A percentile compares a stretch with the other conserved stretches of the same genome.
Evolutionary conservation across 2,113 vertebrate genomes (phyloP).

Genomic region (Taxidea taxus): DNA sequence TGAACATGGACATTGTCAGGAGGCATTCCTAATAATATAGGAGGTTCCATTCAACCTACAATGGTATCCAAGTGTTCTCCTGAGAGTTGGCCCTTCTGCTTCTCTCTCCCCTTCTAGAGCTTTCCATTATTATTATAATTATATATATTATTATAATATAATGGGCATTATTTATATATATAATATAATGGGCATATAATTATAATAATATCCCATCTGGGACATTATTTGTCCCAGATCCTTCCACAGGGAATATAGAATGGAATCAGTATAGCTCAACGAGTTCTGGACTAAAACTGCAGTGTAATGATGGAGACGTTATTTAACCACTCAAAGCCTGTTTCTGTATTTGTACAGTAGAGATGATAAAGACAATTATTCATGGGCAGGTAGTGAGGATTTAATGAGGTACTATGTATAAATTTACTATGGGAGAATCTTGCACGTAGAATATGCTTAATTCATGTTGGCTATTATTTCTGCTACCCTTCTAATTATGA

Average conservation of each 20-base stretch:
- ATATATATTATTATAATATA: too few species aligned
- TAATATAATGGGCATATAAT: too few species aligned
- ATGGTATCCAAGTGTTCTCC: background rate
- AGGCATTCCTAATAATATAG: background rate
- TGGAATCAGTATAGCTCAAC: background rate
- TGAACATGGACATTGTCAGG: background rate
- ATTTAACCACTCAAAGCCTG: background rate
- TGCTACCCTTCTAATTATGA: background rate
- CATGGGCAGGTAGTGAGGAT: background rate
- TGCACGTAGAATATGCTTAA: background rate
- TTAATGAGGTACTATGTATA: background rate
- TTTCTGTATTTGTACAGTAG: background rate
- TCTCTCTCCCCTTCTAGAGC: background rate
- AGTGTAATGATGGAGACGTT: background rate
- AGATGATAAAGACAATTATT: background rate
- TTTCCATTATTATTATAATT: background rate
- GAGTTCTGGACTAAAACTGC: background rate
- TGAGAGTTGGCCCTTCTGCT: background rate
- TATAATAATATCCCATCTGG: too few species aligned
- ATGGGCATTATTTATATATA: too few species aligned
- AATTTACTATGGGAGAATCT: background rate
- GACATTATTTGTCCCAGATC: background rate
- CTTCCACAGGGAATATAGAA: background rate
- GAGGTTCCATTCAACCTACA: background rate
- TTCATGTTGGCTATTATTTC: background rate